These are phyloP conservation scores for Xanthia icteritia DNA, from an alignment of 2,888 invertebrate species.

Conservation along the genomic window DNA sequence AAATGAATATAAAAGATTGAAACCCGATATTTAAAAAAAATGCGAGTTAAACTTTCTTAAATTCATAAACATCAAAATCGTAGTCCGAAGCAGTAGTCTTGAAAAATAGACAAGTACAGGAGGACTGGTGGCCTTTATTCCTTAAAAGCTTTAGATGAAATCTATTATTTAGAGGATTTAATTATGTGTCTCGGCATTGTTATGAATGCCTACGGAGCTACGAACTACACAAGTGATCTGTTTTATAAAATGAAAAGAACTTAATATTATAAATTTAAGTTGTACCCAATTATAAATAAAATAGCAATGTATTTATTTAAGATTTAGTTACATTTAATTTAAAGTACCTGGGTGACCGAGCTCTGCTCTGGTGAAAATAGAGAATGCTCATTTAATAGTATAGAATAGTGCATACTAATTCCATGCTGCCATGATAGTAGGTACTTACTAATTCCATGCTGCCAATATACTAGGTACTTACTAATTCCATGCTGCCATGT, in stretches of 20 bases:
- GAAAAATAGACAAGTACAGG: background rate
- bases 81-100: background rate
- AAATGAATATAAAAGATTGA: background rate
- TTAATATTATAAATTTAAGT: slow-evolving; percentile 6
- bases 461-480: too few relatives aligned
- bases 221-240: background rate
- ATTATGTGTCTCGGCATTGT: background rate
- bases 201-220: slow-evolving; percentile 24
- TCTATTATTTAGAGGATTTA: background rate
- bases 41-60: background rate
- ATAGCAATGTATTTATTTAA: background rate
- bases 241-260: background rate
- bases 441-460: too few relatives aligned
- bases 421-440: too few relatives aligned
- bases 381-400: too few relatives aligned
- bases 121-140: background rate
- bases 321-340: background rate
- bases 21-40: background rate
- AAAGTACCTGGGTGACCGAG: background rate
- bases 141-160: background rate
- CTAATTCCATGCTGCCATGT: too few relatives aligned
- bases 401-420: too few relatives aligned
- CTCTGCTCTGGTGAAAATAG: too few relatives aligned
- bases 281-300: background rate
- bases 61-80: background rate